phyloP scores from a whole-genome alignment of 2,888 invertebrate species.

The Cerceris ruficornis region DNA sequence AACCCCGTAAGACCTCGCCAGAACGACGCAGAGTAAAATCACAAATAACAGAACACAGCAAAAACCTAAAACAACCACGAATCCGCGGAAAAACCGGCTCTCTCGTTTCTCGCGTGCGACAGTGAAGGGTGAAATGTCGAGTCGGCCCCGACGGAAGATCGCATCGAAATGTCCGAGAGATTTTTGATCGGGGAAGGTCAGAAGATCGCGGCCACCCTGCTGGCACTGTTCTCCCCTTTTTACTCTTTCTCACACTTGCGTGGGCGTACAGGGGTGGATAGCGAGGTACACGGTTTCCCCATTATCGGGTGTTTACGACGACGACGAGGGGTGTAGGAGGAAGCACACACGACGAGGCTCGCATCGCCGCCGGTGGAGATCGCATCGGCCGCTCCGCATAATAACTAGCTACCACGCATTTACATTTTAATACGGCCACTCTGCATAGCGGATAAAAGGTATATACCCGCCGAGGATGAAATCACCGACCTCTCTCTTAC shows the following conservation, averaged over 20 bases:
- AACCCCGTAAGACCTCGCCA: too few relatives aligned
- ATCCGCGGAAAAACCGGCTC: too few relatives aligned
- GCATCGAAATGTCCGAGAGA: conserved; percentile 18
- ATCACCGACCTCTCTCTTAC: conserved; percentile 45
- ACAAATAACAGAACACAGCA: too few relatives aligned
- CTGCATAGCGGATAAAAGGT: conserved; percentile 68
- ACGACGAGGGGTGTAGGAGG: conserved; percentile 56
- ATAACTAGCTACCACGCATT: conserved; percentile 75
- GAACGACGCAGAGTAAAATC: too few relatives aligned
- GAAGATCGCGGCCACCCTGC: conserved; percentile 14
- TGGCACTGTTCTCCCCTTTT: conserved; percentile 15
- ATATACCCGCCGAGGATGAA: conserved; percentile 53
- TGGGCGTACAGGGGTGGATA: conserved; percentile 58
- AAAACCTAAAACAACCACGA: too few relatives aligned
- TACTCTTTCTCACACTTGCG: conserved; percentile 44
- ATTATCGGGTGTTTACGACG: conserved; percentile 77
- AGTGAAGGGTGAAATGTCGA: background rate
- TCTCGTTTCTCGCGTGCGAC: background rate
- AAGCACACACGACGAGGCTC: conserved; percentile 62
- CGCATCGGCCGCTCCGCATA: conserved; percentile 72
- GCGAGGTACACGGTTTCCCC: conserved; percentile 74
- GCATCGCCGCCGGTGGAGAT: conserved; percentile 68
- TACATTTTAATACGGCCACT: conserved; percentile 75
- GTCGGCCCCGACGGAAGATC: background rate
- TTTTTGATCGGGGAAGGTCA: conserved; percentile 53